Base-by-base conservation (phyloP, 2,113 vertebrate genomes). In the Coregonus clupeaformis region DNA sequence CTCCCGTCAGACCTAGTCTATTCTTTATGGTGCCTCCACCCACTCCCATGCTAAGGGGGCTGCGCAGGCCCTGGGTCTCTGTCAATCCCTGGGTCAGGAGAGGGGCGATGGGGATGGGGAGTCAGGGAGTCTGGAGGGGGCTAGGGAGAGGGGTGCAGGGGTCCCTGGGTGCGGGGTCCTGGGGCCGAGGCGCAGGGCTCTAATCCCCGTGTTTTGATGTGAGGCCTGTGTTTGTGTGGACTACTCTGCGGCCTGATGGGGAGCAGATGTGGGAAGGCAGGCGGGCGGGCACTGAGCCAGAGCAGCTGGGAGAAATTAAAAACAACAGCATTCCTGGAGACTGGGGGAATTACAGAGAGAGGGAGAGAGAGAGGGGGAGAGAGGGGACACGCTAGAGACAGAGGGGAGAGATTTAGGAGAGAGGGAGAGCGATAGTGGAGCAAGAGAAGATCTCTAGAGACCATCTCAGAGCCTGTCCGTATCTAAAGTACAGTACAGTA, bases 181-280 rank as follows among this genome's bases (percentile, higher is more conserved):
- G 86, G 83, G 80, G 84, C 82, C 84, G 85, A 80, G 91, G 91
- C 89, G 89, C 89, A 86, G 89, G 88, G 90, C 90, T 90, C 89
- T 60, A 60, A 60, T 60, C 57, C 57, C 16, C 13, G 3, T 60
- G 57, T 60, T 60, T 60, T 60, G 57, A 60, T 60, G 57, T 60
- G 57, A 60, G 57, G 85, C 77, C 90, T 88, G 72, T 94, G 89
- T 94, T 95, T 93, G 92, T 94, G 90, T 92, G 93, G 91, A 91
- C 91, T 89, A 90, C 81, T 74, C 85, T 87, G 86, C 85, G 83
- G 82, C 86, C 83, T 95, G 93, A 96, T 93, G 90, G 92, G 91
- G 94, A 94, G 92, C 96, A 97, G 96, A 97, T 96, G 95, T 94
- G 91, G 91, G 90, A 91, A 94, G 92, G 93, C 95, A 93, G 92